Evolutionary conservation across 2,888 invertebrate genomes (phyloP).

Genomic region (Micoletzkya japonica): DNA sequence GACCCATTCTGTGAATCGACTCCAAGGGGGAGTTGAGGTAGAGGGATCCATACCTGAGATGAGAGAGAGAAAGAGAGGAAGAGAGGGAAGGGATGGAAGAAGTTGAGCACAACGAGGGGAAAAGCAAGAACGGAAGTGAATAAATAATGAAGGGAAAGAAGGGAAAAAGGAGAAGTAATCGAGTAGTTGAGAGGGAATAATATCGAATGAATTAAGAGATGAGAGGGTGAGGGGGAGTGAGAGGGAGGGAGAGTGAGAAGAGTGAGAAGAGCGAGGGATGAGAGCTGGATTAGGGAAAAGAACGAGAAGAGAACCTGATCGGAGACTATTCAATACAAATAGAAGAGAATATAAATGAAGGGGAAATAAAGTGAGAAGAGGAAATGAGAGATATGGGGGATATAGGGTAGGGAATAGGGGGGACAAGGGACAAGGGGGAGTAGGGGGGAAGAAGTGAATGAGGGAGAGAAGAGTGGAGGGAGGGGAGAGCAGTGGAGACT

Average conservation of each 20-base stretch:
- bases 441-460: neutral
- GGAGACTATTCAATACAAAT: neutral
- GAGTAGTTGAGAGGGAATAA: neutral
- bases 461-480: neutral
- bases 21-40: slow-evolving; percentile 68
- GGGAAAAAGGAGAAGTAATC: neutral
- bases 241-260: neutral
- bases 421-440: neutral
- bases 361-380: neutral
- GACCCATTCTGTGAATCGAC: slow-evolving; percentile 81
- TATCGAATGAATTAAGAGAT: neutral
- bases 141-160: neutral
- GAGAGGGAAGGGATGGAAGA: neutral
- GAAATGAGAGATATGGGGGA: neutral
- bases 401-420: neutral
- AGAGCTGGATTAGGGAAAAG: neutral
- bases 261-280: neutral
- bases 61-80: neutral
- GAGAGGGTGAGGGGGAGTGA: neutral
- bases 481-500: neutral
- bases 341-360: neutral
- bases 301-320: neutral
- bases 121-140: neutral
- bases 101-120: neutral
- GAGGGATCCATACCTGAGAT: too few species aligned